A percentile compares a stretch with the other conserved stretches of the same genome.
phyloP scores from a whole-genome alignment of 2,797 vertebrate species.

The Prunella strophiata region DNA sequence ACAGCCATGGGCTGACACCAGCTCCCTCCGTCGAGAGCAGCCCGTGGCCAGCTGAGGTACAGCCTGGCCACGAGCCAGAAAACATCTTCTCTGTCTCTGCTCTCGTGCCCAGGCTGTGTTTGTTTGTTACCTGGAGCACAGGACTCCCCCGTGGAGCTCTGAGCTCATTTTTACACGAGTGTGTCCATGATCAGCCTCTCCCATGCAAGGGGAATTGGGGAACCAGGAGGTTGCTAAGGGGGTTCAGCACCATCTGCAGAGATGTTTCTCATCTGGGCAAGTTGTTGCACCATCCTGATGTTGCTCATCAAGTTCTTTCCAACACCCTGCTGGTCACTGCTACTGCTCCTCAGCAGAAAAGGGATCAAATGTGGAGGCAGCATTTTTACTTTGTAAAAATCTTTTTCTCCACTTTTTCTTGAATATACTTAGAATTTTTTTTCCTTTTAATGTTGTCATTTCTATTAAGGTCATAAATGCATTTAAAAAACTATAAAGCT shows the following conservation, averaged over 20 bases:
- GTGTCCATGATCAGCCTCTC: neutral
- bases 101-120: neutral
- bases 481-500: fast-evolving
- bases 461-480: neutral
- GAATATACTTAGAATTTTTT: neutral
- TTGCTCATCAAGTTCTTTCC: neutral
- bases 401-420: neutral
- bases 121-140: neutral
- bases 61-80: neutral
- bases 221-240: fast-evolving
- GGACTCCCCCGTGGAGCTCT: neutral
- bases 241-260: neutral
- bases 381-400: neutral
- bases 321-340: neutral
- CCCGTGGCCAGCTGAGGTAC: neutral
- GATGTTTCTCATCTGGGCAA: neutral
- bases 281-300: neutral
- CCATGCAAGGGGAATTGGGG: fast-evolving
- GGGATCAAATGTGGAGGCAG: neutral
- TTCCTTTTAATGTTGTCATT: neutral
- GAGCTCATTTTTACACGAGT: fast-evolving
- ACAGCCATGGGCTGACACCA: neutral
- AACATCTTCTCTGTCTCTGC: fast-evolving
- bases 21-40: neutral
- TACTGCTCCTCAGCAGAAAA: neutral